Evolutionary conservation across 1,140 invertebrate species (phyloP), one percentile per base, ranked within the genome.

Genomic region (Antheraea pernyi): DNA sequence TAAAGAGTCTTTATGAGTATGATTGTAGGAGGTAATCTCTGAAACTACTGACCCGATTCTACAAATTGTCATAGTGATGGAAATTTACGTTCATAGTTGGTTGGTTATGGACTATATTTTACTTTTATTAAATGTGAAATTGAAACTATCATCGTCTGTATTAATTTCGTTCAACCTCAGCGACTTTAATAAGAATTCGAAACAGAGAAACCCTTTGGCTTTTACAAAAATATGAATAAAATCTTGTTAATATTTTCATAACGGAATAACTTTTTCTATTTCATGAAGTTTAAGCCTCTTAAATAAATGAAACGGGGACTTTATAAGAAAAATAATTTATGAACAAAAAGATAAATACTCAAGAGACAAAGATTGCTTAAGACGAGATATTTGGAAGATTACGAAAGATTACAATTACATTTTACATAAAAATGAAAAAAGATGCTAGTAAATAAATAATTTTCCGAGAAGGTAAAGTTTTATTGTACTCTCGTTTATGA

Each of bases 201-300:
- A 30, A 30, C 22, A 30, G 22, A 30, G 22, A 30, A 30, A 30
- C 22, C 61, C 22, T 63, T 63, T 37, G 61, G 13, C 22, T 36
- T 30, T 36, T 36, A 63, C 11, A 11, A 53, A 13, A 53, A 16
- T n/a, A 63, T 63, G 36, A 37, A 22, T 3, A 19, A 36, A 11
- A 16, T 11, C 18, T 13, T 22, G 19, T 61, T 18, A 22, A 22
- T 61, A 9, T 61, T 61, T 22, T 61, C 19, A 3, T 37, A 63
- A 37, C 61, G 61, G 16, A 37, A 37, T 63, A 63, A 63, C 22
- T 63, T 63, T 61, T 63, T 63, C 61, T 37, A 63, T 63, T 36
- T 36, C 30, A 37, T 37, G 61, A 63, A 63, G 9, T 63, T 63
- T 63, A 19, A 37, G 7, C 30, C 10, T 63, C 19, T 63, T 63